Base-by-base conservation (phyloP, 2,888 invertebrate species). In the Blastobasis adustella region DNA sequence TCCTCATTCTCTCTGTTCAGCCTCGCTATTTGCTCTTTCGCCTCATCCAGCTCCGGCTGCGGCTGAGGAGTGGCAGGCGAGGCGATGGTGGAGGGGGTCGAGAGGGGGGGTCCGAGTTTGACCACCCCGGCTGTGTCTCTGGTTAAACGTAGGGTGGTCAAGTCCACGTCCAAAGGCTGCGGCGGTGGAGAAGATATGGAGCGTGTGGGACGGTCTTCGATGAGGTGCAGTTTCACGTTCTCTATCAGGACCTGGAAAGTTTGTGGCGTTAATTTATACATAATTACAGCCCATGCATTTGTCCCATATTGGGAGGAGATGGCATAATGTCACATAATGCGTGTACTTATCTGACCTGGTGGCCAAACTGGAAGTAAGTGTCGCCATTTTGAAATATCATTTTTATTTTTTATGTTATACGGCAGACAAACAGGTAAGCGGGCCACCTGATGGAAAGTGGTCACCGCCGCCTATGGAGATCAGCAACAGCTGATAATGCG, bases 151-250 rank as follows among this genome's bases (percentile, higher is more conserved):
- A 96, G 89, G 49, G 92, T 91, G 0, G 92, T 91, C 41, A 97
- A 91, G 60, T 90, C 91, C 5, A 96, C 69, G 80, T 95, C 93
- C 23, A 96, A 87, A 0, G 96, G 96, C 58, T 94, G 90, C 1
- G 95, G 93, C 0, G 94, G 95, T 0, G 96, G 95, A 1, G 95
- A 94, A 5, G 95, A 94, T 39, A 86, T 85, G 58, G 95, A 93
- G 50, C 92, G 92, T 1, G 94, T 93, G 1, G 94, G 95, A 49
- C 96, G 91, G 85, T 97, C 97, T 82, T 97, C 97, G 67, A 93
- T 91, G 59, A 96, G 81, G 67, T 93, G 93, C 7, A 96, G 77
- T 52, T 91, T 91, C 47, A 96, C 90, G 73, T 95, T 94, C 72
- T 95, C 93, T 71, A 96, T 78, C 57, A 90, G 80, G 8, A 95